Evolutionary conservation across 92 coral and sea anemone genomes (phyloP).

Genomic region (Muricea muricata): DNA sequence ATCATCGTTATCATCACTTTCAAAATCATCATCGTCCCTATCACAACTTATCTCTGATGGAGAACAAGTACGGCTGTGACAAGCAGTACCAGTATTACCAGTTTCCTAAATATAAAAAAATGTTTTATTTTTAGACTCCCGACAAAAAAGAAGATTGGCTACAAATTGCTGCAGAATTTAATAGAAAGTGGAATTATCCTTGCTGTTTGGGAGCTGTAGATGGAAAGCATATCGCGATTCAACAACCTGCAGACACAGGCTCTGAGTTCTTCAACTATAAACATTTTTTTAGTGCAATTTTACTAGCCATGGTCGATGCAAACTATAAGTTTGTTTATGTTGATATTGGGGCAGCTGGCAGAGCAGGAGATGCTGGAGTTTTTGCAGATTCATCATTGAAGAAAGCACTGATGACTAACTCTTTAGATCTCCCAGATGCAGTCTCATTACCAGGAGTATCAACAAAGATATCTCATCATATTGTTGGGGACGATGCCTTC

Average conservation of each 20-base stretch:
- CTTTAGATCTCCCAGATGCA: constrained; percentile 14
- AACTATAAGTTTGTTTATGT: constrained; percentile 66
- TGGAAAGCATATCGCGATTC: constrained; percentile 68
- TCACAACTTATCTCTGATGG: background rate
- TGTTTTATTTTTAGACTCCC: background rate
- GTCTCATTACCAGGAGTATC: background rate
- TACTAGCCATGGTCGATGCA: too few relatives aligned
- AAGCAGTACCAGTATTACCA: background rate
- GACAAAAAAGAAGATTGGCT: constrained; percentile 15
- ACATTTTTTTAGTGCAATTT: constrained; percentile 44
- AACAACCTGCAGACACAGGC: constrained; percentile 55
- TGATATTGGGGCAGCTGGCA: constrained; percentile 74
- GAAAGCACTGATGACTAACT: constrained; percentile 42
- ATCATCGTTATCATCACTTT: constrained; percentile 11
- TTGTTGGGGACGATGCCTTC: constrained; percentile 45
- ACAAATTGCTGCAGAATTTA: constrained; percentile 8
- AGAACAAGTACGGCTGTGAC: too few relatives aligned
- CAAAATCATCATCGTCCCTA: too few relatives aligned
- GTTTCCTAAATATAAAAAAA: background rate
- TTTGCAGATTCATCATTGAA: constrained; percentile 45
- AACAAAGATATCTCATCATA: constrained; percentile 1
- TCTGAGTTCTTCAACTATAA: constrained; percentile 61
- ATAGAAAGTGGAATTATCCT: constrained; percentile 43
- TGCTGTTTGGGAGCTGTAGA: constrained; percentile 48
- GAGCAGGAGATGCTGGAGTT: constrained; percentile 74